phyloP scores from a whole-genome alignment of 2,797 vertebrate species.

The Spinus pinus region DNA sequence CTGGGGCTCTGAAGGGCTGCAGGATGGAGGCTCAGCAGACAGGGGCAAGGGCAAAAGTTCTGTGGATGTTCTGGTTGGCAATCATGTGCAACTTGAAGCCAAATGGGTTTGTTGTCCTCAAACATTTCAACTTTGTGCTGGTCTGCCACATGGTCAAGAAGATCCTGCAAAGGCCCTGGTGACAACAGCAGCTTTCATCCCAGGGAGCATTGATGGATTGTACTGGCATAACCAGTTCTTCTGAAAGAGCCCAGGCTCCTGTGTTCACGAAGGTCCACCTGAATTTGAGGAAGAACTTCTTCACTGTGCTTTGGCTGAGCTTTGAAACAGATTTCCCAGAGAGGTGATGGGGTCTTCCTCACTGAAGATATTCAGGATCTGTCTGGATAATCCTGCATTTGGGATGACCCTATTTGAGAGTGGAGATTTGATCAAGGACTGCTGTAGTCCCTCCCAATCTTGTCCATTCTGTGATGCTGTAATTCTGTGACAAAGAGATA shows the following conservation, averaged over 20 bases:
- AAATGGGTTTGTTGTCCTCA: no score
- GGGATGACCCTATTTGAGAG: no score
- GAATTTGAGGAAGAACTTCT: not conserved
- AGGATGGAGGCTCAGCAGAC: not conserved
- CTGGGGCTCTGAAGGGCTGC: not conserved
- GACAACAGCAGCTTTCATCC: not conserved
- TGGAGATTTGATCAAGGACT: not conserved
- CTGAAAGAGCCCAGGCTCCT: not conserved
- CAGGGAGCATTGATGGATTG: not conserved
- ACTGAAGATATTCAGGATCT: not conserved
- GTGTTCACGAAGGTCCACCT: not conserved
- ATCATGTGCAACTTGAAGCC: not conserved
- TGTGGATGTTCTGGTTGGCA: not conserved
- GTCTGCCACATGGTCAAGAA: not conserved
- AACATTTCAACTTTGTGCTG: not conserved
- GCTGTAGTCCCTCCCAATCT: not conserved
- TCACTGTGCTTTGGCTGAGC: not conserved
- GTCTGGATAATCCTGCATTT: not conserved
- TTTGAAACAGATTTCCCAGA: not conserved
- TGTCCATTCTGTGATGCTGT: not conserved
- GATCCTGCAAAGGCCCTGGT: not conserved
- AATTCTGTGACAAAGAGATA: not conserved
- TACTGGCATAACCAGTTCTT: not conserved
- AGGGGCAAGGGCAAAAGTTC: accelerated
- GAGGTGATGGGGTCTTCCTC: not conserved